These are phyloP conservation scores for Charanyca ferruginea DNA, from an alignment of 2,888 invertebrate genomes.

Conservation along the genomic window DNA sequence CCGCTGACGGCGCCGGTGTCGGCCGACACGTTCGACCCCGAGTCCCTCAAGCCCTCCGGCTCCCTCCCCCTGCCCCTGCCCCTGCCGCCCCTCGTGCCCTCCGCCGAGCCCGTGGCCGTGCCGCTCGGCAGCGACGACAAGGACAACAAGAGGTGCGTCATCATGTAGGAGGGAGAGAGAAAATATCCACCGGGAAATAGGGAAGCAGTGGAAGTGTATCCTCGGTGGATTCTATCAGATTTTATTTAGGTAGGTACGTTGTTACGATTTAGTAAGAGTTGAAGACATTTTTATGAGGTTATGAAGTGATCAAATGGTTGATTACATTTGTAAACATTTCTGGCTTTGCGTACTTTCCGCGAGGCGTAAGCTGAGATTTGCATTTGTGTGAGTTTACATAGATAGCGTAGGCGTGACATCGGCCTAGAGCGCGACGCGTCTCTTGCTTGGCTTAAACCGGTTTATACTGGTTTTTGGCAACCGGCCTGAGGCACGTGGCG, in stretches of 20 bases:
- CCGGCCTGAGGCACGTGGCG: no score
- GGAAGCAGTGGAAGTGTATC: no score
- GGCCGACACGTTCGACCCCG: constrained; percentile 78
- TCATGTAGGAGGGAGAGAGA: constrained; percentile 34
- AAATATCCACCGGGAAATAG: neutral
- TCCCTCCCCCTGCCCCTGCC: constrained; percentile 60
- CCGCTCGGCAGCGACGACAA: constrained; percentile 22
- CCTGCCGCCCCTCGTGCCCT: constrained; percentile 62
- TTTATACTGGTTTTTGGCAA: no score
- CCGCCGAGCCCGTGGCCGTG: constrained; percentile 73
- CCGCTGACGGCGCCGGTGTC: constrained; percentile 82
- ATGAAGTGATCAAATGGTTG: neutral
- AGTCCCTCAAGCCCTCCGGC: constrained; percentile 74
- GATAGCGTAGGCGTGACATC: no score
- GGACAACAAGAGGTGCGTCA: constrained; percentile 44
- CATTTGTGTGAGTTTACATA: no score
- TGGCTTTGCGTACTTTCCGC: no score
- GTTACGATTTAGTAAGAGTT: constrained; percentile 29
- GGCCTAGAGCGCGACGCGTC: no score
- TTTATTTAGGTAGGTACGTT: constrained; percentile 30
- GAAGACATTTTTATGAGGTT: neutral
- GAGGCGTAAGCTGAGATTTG: no score
- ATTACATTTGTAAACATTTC: neutral
- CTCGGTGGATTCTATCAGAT: constrained; percentile 9
- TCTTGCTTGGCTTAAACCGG: no score